phyloP scores from a whole-genome alignment of 2,113 vertebrate genomes.

The Tympanuchus pallidicinctus region DNA sequence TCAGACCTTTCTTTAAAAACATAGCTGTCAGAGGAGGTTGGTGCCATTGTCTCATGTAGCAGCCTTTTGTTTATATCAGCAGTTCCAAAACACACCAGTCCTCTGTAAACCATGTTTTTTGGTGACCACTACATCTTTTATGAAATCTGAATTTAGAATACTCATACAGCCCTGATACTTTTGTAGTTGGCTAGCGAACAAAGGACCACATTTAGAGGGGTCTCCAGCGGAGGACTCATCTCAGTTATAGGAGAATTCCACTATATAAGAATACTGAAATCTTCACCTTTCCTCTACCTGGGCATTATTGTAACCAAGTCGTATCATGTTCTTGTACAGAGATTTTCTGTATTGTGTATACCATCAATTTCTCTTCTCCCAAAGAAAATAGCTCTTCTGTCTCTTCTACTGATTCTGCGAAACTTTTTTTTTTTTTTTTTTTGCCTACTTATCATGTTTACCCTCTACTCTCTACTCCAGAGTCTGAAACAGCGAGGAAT shows the following conservation, averaged over 20 bases:
- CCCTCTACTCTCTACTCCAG: not conserved
- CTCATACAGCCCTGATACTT: not conserved
- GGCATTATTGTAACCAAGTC: not conserved
- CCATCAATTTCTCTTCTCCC: not conserved
- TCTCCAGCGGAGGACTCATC: not conserved
- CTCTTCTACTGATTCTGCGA: not conserved
- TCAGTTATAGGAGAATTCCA: not conserved
- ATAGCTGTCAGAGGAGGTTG: not conserved
- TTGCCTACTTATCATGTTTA: not conserved
- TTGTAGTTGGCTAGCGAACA: not conserved
- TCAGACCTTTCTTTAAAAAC: not conserved
- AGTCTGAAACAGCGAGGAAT: not conserved
- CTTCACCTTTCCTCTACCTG: not conserved
- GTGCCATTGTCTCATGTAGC: not conserved
- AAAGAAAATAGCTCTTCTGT: not conserved
- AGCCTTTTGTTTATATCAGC: not conserved
- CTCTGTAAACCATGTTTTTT: not conserved
- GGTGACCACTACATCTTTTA: not conserved
- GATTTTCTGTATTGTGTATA: not conserved
- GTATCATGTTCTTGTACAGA: not conserved
- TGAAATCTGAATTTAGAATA: not conserved
- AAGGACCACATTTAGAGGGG: not conserved
- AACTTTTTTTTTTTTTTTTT: not conserved
- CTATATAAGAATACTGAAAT: not conserved
- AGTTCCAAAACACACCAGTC: not conserved